Evolutionary conservation across 2,888 invertebrate species (phyloP), one percentile per base, ranked within the genome.

Genomic region (Pachliopta kotzebuea): DNA sequence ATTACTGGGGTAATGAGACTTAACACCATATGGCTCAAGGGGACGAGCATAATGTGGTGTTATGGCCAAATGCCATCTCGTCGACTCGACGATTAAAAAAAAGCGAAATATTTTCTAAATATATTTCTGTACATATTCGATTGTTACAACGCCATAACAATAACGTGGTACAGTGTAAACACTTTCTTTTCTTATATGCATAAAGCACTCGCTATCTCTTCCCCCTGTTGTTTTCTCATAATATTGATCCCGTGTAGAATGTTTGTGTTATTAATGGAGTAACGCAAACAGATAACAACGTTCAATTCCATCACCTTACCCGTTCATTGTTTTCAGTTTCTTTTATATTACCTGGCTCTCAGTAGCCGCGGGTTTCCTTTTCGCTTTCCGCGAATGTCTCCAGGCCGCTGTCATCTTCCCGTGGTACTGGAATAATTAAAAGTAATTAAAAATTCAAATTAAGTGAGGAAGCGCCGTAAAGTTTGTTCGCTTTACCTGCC

Each of bases 261-360:
- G 58, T 58, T 37, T 56, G 56, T 37, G 31, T 56, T 56, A 42
- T 56, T 56, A 56, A 56, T 56, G 56, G 56, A 56, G 21, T 45
- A 42, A 23, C 9, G 18, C 21, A 56, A 29, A 42, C 42, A 42
- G 21, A 31, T 29, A 37, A 45, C 21, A 6, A n/a, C n/a, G 45
- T 45, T 50, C 29, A 50, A 50, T 59, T 52, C 45, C 4, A 29
- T 29, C 26, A 29, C 18, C 3, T 31, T 45, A 31, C 20, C 8
- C 18, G 21, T 23, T 56, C 18, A 14, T 52, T 52, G n/a, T 52
- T 52, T n/a, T 14, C 14, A 4, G 50, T 52, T 49, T 11, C 21
- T 9, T 52, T 52, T 26, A 26, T 26, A 52, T 52, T 3, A 21
- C n/a, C 50, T 4, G 8, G n/a, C 21, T 23, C 6, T 52, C 23